A percentile compares a stretch with the other conserved stretches of the same genome.
Conservation (phyloP, 2,888 invertebrate species). For the Hemistola chrysoprasaria region DNA sequence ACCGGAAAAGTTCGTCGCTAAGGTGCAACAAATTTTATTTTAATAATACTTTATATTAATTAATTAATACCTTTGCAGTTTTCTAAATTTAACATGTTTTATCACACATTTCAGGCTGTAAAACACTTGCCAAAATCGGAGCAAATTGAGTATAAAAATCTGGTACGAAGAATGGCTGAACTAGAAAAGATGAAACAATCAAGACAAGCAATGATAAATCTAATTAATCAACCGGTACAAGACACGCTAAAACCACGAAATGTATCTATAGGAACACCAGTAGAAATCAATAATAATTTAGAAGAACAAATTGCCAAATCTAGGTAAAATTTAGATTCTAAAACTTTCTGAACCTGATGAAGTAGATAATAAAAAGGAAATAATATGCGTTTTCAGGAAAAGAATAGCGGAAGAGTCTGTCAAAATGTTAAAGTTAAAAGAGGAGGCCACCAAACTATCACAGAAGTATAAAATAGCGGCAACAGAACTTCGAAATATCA, state of each 20-base stretch:
- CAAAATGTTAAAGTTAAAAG: constrained; percentile 67
- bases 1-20: constrained; percentile 64
- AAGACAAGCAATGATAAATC: constrained; percentile 53
- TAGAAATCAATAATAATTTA: constrained; percentile 39
- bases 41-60: neutral
- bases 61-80: neutral
- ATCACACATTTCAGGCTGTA: constrained; percentile 70
- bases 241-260: constrained; percentile 66
- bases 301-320: constrained; percentile 67
- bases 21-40: constrained; percentile 44
- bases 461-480: constrained; percentile 71
- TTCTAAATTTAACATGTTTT: too few species aligned
- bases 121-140: constrained; percentile 74
- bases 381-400: constrained; percentile 53
- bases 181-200: constrained; percentile 71
- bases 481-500: constrained; percentile 65
- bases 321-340: constrained; percentile 44
- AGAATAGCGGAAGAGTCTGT: constrained; percentile 71
- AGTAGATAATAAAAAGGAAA: too few species aligned
- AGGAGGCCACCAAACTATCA: constrained; percentile 61
- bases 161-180: constrained; percentile 76
- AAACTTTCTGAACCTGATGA: too few species aligned
- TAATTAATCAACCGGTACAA: constrained; percentile 43
- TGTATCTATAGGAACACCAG: constrained; percentile 36
- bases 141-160: constrained; percentile 72